Base-by-base conservation (phyloP, 2,113 vertebrate species). In the Verasper variegatus region DNA sequence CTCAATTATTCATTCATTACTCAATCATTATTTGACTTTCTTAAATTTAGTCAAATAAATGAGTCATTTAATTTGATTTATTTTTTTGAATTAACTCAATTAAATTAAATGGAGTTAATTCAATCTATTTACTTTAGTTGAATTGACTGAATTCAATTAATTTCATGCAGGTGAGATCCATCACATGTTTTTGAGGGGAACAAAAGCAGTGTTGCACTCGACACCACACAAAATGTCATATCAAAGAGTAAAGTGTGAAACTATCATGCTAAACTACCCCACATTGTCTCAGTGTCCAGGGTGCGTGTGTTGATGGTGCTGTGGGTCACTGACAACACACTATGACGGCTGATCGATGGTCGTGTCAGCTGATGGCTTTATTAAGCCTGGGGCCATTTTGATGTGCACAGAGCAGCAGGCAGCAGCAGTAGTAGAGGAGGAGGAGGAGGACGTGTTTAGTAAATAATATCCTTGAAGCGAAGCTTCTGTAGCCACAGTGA, bases 261-360 rank as follows among this genome's bases (percentile, higher is more conserved):
- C 23, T 57, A 64, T 77, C 49, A 45, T 9, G 45, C 61, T n/a
- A 20, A 54, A 51, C 27, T 31, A 8, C 20, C 64, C 21, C 20
- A 76, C 27, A 52, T 61, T 59, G 56, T 82, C 68, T 78, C 51
- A 26, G n/a, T 73, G 40, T 79, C 66, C 17, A 7, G 47, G 4
- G 47, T 51, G 47, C 15, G 45, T 51, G 62, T 64, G 65, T 70
- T 76, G 73, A 76, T 75, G 70, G 42, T 42, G 31, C 9, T 23
- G 55, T 47, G 68, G 67, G 76, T 80, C 40, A 5, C 56, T 72
- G 74, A 49, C 31, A 61, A 42, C 75, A 76, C 54, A 55, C 82
- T 76, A 82, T 57, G 76, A 31, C n/a, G 47, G 58, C 71, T 89
- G 89, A 88, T 91, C 86, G 68, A 87, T 86, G 54, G 76, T 31